A percentile compares a stretch with the other conserved stretches of the same genome.
These are phyloP conservation scores for Oryzias javanicus DNA, from an alignment of 2,113 vertebrate genomes.

Conservation along the genomic window DNA sequence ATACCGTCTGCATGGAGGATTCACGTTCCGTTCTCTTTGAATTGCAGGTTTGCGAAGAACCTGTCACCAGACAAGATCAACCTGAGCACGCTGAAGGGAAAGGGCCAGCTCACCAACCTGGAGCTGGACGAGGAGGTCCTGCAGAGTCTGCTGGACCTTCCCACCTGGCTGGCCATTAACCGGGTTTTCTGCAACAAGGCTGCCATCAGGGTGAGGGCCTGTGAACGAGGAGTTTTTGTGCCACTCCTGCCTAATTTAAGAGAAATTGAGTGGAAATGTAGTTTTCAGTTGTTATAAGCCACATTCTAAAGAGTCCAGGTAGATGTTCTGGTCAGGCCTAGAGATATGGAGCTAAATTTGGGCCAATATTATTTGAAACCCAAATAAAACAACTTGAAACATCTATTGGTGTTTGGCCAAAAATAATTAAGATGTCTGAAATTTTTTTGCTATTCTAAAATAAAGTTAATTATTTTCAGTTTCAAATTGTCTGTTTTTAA, in stretches of 20 bases:
- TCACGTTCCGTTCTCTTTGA: conserved; percentile 4
- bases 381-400: no score
- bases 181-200: conserved; percentile 97
- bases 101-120: conserved; percentile 97
- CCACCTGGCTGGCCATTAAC: conserved; percentile 98
- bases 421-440: no score
- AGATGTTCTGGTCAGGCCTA: conserved; percentile 1
- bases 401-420: no score
- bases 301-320: no score
- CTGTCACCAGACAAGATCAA: conserved; percentile 99
- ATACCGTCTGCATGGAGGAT: conserved; percentile 18
- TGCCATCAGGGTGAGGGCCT: conserved; percentile 87
- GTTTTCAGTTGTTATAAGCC: no score
- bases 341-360: background rate
- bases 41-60: conserved; percentile 94
- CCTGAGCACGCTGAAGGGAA: conserved; percentile 95
- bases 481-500: no score
- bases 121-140: conserved; percentile 98
- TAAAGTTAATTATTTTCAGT: no score
- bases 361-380: no score
- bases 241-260: no score
- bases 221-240: background rate
- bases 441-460: no score
- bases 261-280: no score
- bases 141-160: conserved; percentile 97